Conservation (phyloP, 2,888 invertebrate species). For the Melipona bicolor region DNA sequence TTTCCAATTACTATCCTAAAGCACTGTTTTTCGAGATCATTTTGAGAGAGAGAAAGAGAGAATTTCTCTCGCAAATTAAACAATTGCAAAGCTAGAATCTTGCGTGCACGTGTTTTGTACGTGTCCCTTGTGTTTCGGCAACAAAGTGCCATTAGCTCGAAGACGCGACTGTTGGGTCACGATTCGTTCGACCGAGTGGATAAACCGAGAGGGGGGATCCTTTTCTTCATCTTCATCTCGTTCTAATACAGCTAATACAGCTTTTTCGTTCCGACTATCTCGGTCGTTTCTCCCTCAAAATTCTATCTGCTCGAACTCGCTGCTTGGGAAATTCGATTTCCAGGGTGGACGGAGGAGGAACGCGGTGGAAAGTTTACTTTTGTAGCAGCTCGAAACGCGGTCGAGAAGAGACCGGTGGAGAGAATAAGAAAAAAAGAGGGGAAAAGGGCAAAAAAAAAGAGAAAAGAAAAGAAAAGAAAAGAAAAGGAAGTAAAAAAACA, state of each 20-base stretch:
- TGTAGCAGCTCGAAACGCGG: slow-evolving; percentile 10
- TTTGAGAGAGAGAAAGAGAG: no score
- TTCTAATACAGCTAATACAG: slow-evolving; percentile 45
- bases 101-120: no score
- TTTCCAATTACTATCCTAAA: no score
- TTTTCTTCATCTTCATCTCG: slow-evolving; percentile 3
- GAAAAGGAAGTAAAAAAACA: neutral
- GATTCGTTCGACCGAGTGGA: slow-evolving; percentile 10
- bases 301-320: slow-evolving; percentile 32
- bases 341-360: slow-evolving; percentile 21
- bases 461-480: neutral
- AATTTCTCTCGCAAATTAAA: no score
- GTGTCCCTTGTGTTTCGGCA: neutral
- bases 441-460: neutral
- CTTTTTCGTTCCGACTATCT: slow-evolving; percentile 37
- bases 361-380: slow-evolving; percentile 32
- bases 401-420: neutral
- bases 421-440: neutral
- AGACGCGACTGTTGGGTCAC: slow-evolving; percentile 28
- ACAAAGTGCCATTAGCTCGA: slow-evolving; percentile 29
- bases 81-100: no score
- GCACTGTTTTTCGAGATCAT: no score
- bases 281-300: slow-evolving; percentile 23
- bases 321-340: slow-evolving; percentile 50
- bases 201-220: slow-evolving; percentile 1